These are phyloP conservation scores for Alethe castanea DNA, from an alignment of 2,113 vertebrate species.

Conservation along the genomic window DNA sequence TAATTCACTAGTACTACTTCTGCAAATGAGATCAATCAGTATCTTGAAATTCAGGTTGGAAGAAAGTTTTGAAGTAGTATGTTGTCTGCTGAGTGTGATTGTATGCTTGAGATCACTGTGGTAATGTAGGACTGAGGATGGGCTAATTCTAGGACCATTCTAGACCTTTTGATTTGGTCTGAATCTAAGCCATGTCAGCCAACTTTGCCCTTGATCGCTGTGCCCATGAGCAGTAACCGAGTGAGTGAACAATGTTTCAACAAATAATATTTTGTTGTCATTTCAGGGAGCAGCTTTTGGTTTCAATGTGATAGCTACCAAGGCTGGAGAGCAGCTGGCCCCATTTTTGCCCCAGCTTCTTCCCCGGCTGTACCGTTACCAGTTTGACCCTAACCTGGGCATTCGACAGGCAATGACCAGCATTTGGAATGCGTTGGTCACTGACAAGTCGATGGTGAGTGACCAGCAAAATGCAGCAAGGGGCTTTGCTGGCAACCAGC, in stretches of 20 bases:
- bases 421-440: slow-evolving; percentile 96
- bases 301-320: slow-evolving; percentile 93
- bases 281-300: slow-evolving; percentile 95
- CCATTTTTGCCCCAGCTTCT: slow-evolving; percentile 91
- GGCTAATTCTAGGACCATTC: background rate
- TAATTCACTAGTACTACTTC: background rate
- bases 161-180: background rate
- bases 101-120: background rate
- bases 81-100: background rate
- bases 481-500: background rate
- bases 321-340: slow-evolving; percentile 92
- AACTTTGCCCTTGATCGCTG: background rate
- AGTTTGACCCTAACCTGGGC: slow-evolving; percentile 95
- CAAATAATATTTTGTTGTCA: background rate
- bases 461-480: background rate
- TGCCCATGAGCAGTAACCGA: background rate
- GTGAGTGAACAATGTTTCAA: background rate
- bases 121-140: background rate
- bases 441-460: slow-evolving; percentile 88
- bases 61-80: background rate
- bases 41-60: background rate
- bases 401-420: slow-evolving; percentile 97
- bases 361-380: slow-evolving; percentile 95
- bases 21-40: background rate
- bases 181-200: background rate